Base-by-base conservation (phyloP, 2,888 invertebrate genomes). In the Apocheima hispidaria region DNA sequence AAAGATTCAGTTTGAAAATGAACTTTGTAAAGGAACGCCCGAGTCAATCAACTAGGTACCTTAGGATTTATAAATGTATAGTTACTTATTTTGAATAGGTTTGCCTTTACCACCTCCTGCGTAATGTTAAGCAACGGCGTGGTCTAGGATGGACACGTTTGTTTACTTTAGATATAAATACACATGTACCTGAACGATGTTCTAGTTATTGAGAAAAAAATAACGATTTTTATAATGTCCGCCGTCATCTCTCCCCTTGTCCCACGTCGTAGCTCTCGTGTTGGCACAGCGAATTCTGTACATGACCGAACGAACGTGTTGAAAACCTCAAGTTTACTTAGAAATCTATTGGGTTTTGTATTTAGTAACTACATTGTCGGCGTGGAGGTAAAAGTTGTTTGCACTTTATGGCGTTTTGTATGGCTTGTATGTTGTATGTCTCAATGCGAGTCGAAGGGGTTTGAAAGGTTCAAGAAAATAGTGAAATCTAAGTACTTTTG, bases 281-380 rank as follows among this genome's bases (percentile, higher is more conserved):
- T 82, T 82, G 77, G 74, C 76, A 68, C 70, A 62, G 74, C 72
- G 77, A 76, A 76, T 79, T 74, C 77, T 68, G 75, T 77, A 74
- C 77, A 69, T 72, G 69, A 63, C 71, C 21, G 16, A 28, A 68
- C 43, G 56, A 51, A 52, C 75, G 73, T 74, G 75, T 75, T 70
- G 77, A 73, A 69, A 73, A 67, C 66, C 69, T 68, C 63, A 60
- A 61, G 69, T 79, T 75, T 77, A 76, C 81, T 81, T 81, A 78
- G 81, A 81, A 81, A 81, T 75, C 74, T 79, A 78, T 83, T 74
- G 74, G 74, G 65, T 76, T 78, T 79, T 71, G 75, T 70, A 68
- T 68, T 72, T 72, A 64, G 68, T 60, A 58, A n/a, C 26, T 52
- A 63, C 63, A 65, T 64, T 60, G 63, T 64, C 66, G 54, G 53